Base-by-base conservation (phyloP, 2,888 invertebrate genomes). In the Branchellion lobata region DNA sequence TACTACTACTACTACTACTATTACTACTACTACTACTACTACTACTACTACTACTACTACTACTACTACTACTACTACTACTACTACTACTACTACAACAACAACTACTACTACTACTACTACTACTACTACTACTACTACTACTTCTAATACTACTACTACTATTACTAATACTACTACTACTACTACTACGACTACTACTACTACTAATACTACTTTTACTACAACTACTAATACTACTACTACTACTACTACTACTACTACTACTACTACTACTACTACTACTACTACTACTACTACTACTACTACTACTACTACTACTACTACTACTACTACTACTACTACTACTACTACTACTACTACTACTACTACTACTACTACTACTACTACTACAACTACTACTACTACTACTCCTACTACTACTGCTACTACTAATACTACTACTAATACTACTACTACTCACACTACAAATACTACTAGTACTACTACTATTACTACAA, bases 231-330 rank as follows among this genome's bases (percentile, higher is more conserved):
- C 47, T 47, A 47, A 8, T 47, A 47, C 47, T 47, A 47, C 47
- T 47, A 47, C 47, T 47, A 47, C 47, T 47, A 47, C 47, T 47
- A 47, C 47, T 47, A 47, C 47, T 47, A 47, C 8, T 47, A 72
- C 47, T 47, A 47, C 47, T 47, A 47, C 47, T 47, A 47, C 47
- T 47, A 8, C 47, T 47, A 47, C 47, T 47, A 47, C 47, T 47
- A 47, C 47, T 47, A 47, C 47, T 47, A 47, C 72, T 24, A 72
- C 72, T 24, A 72, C 72, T 72, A 29, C 31, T 72, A 8, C 33
- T 34, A 72, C 31, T 24, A 72, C 34, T 24, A 27, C 31, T 29
- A 34, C 72, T 5, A 34, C 72, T 29, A 72, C 72, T 29, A 65
- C 65, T 65, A 8, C 65, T 24, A 27, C 65, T 27, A 27, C 24